phyloP scores from a whole-genome alignment of 64 coral and sea anemone species.

The Anthopleura sola region DNA sequence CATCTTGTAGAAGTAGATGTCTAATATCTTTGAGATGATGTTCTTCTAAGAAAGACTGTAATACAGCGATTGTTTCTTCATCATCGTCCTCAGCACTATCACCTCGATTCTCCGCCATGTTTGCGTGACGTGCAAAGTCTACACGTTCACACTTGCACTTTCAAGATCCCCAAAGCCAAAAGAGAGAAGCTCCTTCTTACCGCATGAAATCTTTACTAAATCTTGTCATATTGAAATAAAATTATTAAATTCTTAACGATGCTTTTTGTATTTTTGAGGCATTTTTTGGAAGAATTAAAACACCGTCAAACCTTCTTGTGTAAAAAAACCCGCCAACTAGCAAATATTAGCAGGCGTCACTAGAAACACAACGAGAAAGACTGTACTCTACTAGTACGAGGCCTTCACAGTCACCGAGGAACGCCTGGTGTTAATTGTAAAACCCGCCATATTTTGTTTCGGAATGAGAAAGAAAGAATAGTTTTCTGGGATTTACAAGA shows the following conservation, averaged over 20 bases:
- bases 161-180: too few species aligned
- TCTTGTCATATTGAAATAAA: background rate
- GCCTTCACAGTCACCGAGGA: background rate
- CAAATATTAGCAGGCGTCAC: background rate
- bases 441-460: conserved; percentile 29
- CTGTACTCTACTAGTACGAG: background rate
- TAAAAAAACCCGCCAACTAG: background rate
- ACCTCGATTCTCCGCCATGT: background rate
- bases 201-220: too few species aligned
- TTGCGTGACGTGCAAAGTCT: background rate
- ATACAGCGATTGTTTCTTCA: conserved; percentile 34
- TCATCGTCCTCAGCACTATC: background rate
- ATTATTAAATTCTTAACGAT: background rate
- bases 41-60: conserved; percentile 83
- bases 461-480: background rate
- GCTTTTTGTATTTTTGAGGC: background rate
- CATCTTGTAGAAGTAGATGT: conserved; percentile 64
- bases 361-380: background rate
- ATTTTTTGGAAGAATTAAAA: background rate
- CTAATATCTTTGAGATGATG: conserved; percentile 68
- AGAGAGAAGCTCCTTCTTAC: too few species aligned
- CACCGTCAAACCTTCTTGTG: too few species aligned
- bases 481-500: background rate
- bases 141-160: too few species aligned
- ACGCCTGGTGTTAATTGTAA: conserved; percentile 49